Evolutionary conservation across 2,797 vertebrate species (phyloP), one percentile per base, ranked within the genome.

Genomic region (Kryptopterus vitreolus): DNA sequence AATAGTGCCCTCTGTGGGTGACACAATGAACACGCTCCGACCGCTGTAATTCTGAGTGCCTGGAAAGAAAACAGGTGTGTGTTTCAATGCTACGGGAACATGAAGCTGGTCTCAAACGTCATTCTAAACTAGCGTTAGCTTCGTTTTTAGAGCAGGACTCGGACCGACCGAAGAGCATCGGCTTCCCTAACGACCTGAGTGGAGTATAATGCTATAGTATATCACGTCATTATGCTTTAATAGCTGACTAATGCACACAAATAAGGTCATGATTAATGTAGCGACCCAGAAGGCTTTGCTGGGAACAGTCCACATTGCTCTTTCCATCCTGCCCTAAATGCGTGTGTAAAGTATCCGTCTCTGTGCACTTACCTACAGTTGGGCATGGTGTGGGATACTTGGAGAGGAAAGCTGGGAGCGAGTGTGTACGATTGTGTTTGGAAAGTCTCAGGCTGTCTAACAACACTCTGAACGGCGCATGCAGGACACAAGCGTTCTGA

Each of bases 21-120:
- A 81, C n/a, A 92, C 87, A 0, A 89, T 93, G 93, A 99, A 98
- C 78, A 95, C 97, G 69, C 95, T 95, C 61, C 91, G 84, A 18
- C 95, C 96, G 0, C 48, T 95, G 85, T 92, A 88, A 89, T 97
- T 97, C 86, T 97, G 95, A 1, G 94, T 93, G 81, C 95, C 97
- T 98, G 88, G 0, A 7, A 82, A 38, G 20, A 65, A 31, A 71
- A 72, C 0, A 5, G 2, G 20, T 2, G 43, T 46, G 8, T 46
- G 46, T 22, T 18, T 63, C 15, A 31, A 62, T 33, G 15, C 59
- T 59, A 59, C 4, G 10, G 12, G 24, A 3, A 66, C 8, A 16
- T 24, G 16, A 9, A 26, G 63, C 35, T 69, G 24, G 35, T 69
- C 43, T 70, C 55, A 71, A 63, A 22, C 15, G 22, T 57, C 29